phyloP scores from a whole-genome alignment of 2,797 vertebrate species.

The Sebastolobus altivelis region DNA sequence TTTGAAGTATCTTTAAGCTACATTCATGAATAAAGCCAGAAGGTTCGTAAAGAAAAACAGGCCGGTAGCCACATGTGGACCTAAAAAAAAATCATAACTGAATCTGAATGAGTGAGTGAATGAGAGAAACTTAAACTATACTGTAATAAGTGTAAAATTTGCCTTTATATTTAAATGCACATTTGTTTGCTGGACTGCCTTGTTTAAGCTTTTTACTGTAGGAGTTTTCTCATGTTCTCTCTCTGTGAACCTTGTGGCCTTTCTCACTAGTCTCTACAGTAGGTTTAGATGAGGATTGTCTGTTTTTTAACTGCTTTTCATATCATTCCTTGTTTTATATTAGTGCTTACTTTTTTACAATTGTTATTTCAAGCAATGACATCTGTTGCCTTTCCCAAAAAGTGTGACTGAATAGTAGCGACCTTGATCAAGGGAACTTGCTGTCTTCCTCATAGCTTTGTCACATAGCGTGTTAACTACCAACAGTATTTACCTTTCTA shows the following conservation, averaged over 20 bases:
- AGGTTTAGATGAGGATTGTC: slow-evolving; percentile 67
- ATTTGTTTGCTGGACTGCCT: slow-evolving; percentile 75
- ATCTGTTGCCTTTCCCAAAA: slow-evolving; percentile 69
- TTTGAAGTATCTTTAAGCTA: slow-evolving; percentile 20
- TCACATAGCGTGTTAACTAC: slow-evolving; percentile 63
- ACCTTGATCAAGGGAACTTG: slow-evolving; percentile 60
- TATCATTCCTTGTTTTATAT: slow-evolving; percentile 79
- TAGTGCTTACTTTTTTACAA: slow-evolving; percentile 65
- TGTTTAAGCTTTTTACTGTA: slow-evolving; percentile 70
- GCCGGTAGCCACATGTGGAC: slow-evolving; percentile 49
- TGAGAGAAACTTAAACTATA: slow-evolving; percentile 41
- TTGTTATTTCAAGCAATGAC: slow-evolving; percentile 59
- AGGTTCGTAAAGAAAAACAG: background rate
- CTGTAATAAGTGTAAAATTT: slow-evolving; percentile 75
- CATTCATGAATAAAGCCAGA: slow-evolving; percentile 5
- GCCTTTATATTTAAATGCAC: slow-evolving; percentile 81
- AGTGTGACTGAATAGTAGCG: slow-evolving; percentile 64
- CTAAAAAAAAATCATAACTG: slow-evolving; percentile 26
- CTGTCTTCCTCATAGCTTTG: slow-evolving; percentile 75
- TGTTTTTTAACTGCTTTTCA: slow-evolving; percentile 74
- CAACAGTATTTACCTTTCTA: slow-evolving; percentile 70
- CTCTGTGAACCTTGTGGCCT: slow-evolving; percentile 81
- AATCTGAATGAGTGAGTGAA: slow-evolving; percentile 37
- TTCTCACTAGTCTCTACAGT: slow-evolving; percentile 71
- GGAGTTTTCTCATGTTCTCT: slow-evolving; percentile 63